Evolutionary conservation across 2,888 invertebrate genomes (phyloP).

Genomic region (Conus canariensis): DNA sequence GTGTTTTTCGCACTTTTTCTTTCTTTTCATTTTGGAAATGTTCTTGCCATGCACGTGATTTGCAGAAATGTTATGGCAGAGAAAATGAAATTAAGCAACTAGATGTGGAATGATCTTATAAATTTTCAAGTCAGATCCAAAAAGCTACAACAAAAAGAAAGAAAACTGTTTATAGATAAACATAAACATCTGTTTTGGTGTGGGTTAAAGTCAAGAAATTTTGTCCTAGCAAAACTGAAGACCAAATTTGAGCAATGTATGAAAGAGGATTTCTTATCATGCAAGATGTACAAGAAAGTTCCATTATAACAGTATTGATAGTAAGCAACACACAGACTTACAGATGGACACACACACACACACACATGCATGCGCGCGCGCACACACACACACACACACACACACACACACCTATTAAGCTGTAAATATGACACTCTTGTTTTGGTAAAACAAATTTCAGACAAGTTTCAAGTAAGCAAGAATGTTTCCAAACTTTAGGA

Average conservation of each 20-base stretch:
- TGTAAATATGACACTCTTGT: too few species aligned
- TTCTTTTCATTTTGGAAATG: not conserved
- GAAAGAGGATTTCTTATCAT: too few species aligned
- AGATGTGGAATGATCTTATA: not conserved
- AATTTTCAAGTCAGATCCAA: not conserved
- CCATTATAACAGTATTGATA: too few species aligned
- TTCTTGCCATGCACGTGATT: not conserved
- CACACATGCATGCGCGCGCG: too few species aligned
- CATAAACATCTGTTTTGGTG: not conserved
- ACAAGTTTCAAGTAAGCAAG: not conserved
- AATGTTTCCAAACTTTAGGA: conserved; percentile 1
- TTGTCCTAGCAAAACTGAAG: too few species aligned
- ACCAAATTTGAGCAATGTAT: too few species aligned
- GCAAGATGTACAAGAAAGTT: too few species aligned
- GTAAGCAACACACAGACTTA: too few species aligned
- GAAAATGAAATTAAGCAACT: not conserved
- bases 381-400: too few species aligned
- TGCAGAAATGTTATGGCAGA: not conserved
- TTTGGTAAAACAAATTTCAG: too few species aligned
- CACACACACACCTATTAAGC: too few species aligned
- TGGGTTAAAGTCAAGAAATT: not conserved
- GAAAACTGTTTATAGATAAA: not conserved
- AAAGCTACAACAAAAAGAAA: not conserved
- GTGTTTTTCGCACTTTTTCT: not conserved
- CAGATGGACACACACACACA: too few species aligned